These are phyloP conservation scores for Epicauta chinensis DNA, from an alignment of 1,140 invertebrate species.

Conservation along the genomic window DNA sequence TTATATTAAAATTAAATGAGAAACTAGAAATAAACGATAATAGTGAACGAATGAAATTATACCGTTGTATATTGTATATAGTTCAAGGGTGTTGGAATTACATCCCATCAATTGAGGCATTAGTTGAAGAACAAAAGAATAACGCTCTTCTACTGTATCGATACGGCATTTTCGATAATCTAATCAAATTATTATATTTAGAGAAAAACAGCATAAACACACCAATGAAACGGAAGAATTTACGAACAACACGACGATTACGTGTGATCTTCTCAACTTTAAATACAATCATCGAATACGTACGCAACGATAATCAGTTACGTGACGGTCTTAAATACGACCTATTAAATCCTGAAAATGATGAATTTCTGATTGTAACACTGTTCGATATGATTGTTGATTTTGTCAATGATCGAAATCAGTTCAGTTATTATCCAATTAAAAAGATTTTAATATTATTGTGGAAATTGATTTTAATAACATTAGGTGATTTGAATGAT, in stretches of 20 bases:
- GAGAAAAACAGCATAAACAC: too few relatives aligned
- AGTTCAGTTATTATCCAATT: background rate
- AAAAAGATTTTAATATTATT: slow-evolving; percentile 4
- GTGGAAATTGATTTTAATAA: background rate
- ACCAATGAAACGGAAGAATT: too few relatives aligned
- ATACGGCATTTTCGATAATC: background rate
- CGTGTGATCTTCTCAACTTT: background rate
- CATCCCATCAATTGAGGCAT: background rate
- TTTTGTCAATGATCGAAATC: background rate
- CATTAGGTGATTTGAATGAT: background rate
- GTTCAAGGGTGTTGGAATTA: slow-evolving; percentile 5
- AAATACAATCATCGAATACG: background rate
- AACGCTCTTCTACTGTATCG: slow-evolving; percentile 1
- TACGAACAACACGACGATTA: background rate
- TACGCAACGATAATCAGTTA: background rate
- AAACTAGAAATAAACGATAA: background rate
- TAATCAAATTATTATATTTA: background rate
- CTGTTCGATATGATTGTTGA: background rate
- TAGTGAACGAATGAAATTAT: background rate
- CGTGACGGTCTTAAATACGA: background rate
- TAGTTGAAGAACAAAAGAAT: background rate
- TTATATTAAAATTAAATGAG: background rate
- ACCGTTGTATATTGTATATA: background rate
- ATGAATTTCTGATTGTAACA: background rate
- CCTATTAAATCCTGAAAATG: background rate